Percentiles rank a stretch among this genome's conserved stretches.
phyloP scores from a whole-genome alignment of 2,797 vertebrate species.

The Melanotaenia maccullochi region DNA sequence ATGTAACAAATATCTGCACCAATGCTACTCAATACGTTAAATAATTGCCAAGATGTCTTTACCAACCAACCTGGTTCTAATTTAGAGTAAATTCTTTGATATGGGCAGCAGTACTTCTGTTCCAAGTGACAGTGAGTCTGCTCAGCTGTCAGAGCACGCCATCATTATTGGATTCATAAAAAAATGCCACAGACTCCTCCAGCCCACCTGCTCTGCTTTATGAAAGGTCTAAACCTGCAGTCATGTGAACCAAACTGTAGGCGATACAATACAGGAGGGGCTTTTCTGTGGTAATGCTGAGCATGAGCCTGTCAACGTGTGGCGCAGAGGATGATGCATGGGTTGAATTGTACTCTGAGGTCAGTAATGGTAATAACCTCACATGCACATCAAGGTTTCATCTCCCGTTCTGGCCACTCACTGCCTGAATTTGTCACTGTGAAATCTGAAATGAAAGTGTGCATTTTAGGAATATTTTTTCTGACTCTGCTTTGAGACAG shows the following conservation, averaged over 20 bases:
- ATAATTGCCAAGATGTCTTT: background rate
- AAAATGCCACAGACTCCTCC: conserved; percentile 34
- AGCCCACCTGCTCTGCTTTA: conserved; percentile 49
- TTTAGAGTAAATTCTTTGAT: conserved; percentile 24
- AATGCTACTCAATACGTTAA: background rate
- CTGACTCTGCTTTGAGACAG: background rate
- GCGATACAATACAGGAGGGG: background rate
- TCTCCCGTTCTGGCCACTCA: background rate
- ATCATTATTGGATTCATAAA: conserved; percentile 46
- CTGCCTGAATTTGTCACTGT: background rate
- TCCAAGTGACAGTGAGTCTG: conserved; percentile 38
- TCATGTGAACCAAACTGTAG: conserved; percentile 17
- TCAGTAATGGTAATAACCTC: conserved; percentile 2
- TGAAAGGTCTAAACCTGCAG: conserved; percentile 33
- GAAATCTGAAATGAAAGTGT: background rate
- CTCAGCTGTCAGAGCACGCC: conserved; percentile 53
- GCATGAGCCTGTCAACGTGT: background rate
- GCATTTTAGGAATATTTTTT: background rate
- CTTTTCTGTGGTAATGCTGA: background rate
- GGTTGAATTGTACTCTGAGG: background rate
- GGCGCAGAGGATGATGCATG: conserved; percentile 6
- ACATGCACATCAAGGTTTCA: background rate
- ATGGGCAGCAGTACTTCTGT: conserved; percentile 20
- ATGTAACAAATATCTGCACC: background rate
- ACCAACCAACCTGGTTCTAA: conserved; percentile 8